These are phyloP conservation scores for Suricata suricatta DNA, from an alignment of 2,113 vertebrate genomes.

Conservation along the genomic window DNA sequence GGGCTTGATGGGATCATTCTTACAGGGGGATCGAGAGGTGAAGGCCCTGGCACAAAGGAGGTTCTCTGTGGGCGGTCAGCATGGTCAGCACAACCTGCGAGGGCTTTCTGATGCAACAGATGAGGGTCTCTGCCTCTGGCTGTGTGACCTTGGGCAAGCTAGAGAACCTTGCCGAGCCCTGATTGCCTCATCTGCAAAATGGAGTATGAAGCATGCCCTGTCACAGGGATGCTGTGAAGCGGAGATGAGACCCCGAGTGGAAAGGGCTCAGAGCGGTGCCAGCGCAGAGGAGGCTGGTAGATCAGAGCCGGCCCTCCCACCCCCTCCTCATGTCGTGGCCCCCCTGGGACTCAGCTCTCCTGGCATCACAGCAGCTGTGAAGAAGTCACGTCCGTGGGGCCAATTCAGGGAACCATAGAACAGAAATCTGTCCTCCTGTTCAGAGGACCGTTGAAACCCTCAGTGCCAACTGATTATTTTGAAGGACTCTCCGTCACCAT, in stretches of 20 bases:
- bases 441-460: not conserved
- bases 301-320: not conserved
- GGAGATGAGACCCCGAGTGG: rapidly evolving
- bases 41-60: not conserved
- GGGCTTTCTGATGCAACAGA: not conserved
- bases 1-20: not conserved
- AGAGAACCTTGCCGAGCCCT: not conserved
- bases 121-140: not conserved
- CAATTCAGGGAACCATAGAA: not conserved
- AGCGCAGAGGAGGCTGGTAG: not conserved
- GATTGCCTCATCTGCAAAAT: not conserved
- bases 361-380: not conserved
- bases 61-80: too few species aligned
- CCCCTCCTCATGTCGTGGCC: rapidly evolving
- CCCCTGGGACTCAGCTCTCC: not conserved
- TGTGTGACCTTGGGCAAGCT: not conserved
- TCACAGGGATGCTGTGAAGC: not conserved
- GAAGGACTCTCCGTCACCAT: not conserved
- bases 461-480: not conserved
- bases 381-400: not conserved
- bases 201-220: rapidly evolving
- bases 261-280: not conserved
- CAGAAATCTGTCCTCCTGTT: not conserved
- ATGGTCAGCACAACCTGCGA: not conserved
- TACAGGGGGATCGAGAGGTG: not conserved